Evolutionary conservation across 2,888 invertebrate genomes (phyloP), one percentile per base, ranked within the genome.

Genomic region (Epinotia bilunana): DNA sequence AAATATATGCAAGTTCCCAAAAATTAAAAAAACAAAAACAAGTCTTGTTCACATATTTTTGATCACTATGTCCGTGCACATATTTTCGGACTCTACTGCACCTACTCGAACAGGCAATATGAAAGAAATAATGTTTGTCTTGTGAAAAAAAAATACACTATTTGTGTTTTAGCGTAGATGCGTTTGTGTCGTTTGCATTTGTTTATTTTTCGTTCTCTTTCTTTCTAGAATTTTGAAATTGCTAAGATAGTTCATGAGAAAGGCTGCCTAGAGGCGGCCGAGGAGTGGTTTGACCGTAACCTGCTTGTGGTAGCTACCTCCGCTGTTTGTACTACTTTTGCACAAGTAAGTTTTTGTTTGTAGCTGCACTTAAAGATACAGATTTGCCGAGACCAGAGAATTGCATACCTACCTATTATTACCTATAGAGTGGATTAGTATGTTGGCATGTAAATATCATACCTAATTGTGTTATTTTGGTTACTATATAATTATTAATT

Each of bases 261-360:
- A 88, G 99, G 99, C 88, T 99, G 99, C 93, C 95, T 99, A 85
- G 97, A 97, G 87, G 97, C 98, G 74, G 97, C 98, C 61, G 98
- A 99, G 90, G 97, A 98, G 88, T 99, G 99, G 99, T 96, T 99
- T 85, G 98, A 99, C 92, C 95, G 96, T 88, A 99, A 99, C 95
- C 96, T 99, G 85, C 97, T 99, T 90, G 95, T 97, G 85, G 98
- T 99, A 88, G 98, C 98, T 78, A 97, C 97, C 72, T 96, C 97
- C 80, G 97, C 97, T 87, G 97, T 99, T 90, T 96, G 97, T 90
- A 95, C 97, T 86, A 97, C 98, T 90, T 98, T 99, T 93, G 95
- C 98, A 90, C 98, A 99, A 98, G 99, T 99, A 95, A 95, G 95
- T 95, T 88, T 84, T 81, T 74, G 82, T 84, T 79, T 82, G 84